A percentile compares a stretch with the other conserved stretches of the same genome.
phyloP scores from a whole-genome alignment of 2,888 invertebrate genomes.

The Spisula solida region DNA sequence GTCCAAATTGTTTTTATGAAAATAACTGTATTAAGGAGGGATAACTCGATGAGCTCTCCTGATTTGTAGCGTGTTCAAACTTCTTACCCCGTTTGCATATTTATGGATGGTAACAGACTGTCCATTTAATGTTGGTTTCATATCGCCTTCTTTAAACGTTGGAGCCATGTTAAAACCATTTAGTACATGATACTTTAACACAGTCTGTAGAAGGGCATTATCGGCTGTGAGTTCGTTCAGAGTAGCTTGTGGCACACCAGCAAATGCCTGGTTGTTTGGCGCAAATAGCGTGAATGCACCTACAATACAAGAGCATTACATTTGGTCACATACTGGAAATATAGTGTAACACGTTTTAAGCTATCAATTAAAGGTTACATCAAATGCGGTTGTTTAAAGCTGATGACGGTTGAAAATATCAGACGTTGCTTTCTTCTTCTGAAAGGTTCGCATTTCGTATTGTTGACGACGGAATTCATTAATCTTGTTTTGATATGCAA shows the following conservation, averaged over 20 bases:
- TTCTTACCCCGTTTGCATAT: slow-evolving; percentile 36
- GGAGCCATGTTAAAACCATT: slow-evolving; percentile 63
- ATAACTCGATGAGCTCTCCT: too few relatives aligned
- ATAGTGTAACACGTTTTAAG: background rate
- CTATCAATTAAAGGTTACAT: too few relatives aligned
- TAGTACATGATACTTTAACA: slow-evolving; percentile 72
- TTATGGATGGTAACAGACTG: slow-evolving; percentile 39
- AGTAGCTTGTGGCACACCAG: slow-evolving; percentile 43
- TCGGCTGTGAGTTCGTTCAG: slow-evolving; percentile 60
- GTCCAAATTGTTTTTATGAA: too few relatives aligned
- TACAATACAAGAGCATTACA: background rate
- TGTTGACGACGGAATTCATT: too few relatives aligned
- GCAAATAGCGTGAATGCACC: slow-evolving; percentile 70
- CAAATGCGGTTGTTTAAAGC: too few relatives aligned
- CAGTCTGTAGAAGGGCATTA: slow-evolving; percentile 46
- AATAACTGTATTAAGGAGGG: too few relatives aligned
- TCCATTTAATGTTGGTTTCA: slow-evolving; percentile 44
- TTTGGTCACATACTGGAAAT: background rate
- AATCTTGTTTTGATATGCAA: too few relatives aligned
- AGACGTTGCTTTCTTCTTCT: too few relatives aligned
- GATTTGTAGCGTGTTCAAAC: too few relatives aligned
- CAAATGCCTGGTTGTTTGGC: slow-evolving; percentile 74
- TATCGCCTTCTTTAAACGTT: slow-evolving; percentile 46
- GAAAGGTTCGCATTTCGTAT: too few relatives aligned
- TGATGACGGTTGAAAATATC: too few relatives aligned